A percentile compares a stretch with the other conserved stretches of the same genome.
These are phyloP conservation scores for Tetramorium alpestre DNA, from an alignment of 1,140 invertebrate species.

Conservation along the genomic window DNA sequence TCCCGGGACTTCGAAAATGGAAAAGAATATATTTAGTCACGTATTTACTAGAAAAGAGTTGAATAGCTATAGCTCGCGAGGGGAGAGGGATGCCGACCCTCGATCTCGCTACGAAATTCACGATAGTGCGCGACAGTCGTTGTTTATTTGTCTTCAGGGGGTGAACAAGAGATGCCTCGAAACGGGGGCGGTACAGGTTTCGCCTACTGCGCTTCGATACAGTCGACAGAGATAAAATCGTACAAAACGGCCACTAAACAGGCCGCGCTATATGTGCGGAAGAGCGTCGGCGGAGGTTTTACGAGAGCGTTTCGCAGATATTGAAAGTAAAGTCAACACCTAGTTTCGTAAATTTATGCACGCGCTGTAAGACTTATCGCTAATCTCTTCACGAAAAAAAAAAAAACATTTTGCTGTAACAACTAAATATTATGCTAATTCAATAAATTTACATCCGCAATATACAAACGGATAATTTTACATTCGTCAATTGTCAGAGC, in stretches of 20 bases:
- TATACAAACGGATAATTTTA: too few species aligned
- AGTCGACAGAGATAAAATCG: slow-evolving; percentile 47
- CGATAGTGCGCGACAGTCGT: slow-evolving; percentile 44
- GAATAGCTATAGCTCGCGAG: slow-evolving; percentile 10
- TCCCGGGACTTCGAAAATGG: not conserved
- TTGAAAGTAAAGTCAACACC: slow-evolving; percentile 9
- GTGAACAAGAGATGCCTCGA: slow-evolving; percentile 1
- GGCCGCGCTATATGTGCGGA: slow-evolving; percentile 2
- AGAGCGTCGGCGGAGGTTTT: slow-evolving; percentile 1
- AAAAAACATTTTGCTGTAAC: too few species aligned
- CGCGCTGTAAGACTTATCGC: not conserved
- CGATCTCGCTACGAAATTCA: slow-evolving; percentile 51
- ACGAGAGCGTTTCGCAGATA: not conserved
- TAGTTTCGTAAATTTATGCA: slow-evolving; percentile 24
- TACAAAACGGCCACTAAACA: slow-evolving; percentile 38
- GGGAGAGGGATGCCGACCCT: not conserved
- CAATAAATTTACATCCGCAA: too few species aligned
- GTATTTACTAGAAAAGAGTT: slow-evolving; percentile 32
- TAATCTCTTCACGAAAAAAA: not conserved
- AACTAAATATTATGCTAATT: too few species aligned
- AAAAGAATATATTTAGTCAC: slow-evolving; percentile 66
- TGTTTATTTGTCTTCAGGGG: slow-evolving; percentile 54
- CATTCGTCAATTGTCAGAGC: too few species aligned
- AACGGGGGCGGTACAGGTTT: slow-evolving; percentile 4
- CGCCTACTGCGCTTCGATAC: not conserved